Conservation (phyloP, 2,113 vertebrate genomes). For the Chelonoidis abingdonii region DNA sequence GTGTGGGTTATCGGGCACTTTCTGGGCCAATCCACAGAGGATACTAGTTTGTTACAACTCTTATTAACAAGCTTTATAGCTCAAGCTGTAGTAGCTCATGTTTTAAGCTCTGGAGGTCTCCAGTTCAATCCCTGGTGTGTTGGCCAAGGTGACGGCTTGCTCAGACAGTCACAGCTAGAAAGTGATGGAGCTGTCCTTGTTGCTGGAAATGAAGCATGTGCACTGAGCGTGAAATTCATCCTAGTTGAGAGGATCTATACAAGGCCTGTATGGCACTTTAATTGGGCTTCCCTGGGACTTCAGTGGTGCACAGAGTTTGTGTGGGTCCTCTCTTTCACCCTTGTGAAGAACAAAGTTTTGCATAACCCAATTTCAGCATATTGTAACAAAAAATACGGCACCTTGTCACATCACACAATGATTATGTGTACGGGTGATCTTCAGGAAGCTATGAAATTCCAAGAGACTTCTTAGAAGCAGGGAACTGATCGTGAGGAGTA, state of each 20-base stretch:
- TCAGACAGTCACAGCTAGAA: not conserved
- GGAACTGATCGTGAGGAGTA: not conserved
- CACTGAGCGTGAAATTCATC: not conserved
- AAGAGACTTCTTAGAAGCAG: not conserved
- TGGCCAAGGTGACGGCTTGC: not conserved
- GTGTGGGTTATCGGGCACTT: not conserved
- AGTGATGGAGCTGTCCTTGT: not conserved
- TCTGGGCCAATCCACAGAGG: not conserved
- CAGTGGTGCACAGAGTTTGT: not conserved
- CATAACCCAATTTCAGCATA: not conserved
- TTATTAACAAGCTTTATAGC: not conserved
- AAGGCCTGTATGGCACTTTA: not conserved
- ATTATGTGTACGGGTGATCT: not conserved
- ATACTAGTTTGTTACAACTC: not conserved
- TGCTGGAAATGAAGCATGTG: not conserved
- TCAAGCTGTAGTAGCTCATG: too few relatives aligned
- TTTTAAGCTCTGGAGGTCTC: not conserved
- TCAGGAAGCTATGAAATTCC: not conserved
- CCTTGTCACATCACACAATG: not conserved
- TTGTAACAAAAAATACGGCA: not conserved
- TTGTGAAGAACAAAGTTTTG: not conserved
- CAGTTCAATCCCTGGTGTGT: not conserved
- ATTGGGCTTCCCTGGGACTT: not conserved
- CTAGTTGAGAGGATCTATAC: not conserved
- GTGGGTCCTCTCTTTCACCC: not conserved